Evolutionary conservation across 2,888 invertebrate genomes (phyloP).

Genomic region (Rotaria socialis): DNA sequence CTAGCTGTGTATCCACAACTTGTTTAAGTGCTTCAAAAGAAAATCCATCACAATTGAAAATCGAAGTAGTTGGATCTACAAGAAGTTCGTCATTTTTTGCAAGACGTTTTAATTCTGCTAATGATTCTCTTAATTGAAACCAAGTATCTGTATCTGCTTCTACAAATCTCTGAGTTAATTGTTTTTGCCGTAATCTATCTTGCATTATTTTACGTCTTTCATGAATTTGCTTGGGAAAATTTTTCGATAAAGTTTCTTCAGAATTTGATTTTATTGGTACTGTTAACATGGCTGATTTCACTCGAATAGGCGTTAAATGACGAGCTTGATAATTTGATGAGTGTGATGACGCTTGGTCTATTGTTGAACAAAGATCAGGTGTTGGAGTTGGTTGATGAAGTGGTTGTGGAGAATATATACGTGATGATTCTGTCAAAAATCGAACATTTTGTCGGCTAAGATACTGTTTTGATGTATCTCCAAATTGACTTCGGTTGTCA

Average conservation of each 20-base stretch:
- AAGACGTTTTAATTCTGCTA: background rate
- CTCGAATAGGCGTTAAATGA: background rate
- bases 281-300: too few species aligned
- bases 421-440: background rate
- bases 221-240: background rate
- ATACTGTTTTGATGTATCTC: background rate
- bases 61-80: background rate
- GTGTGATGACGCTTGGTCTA: background rate
- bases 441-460: background rate
- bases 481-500: background rate
- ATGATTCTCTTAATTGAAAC: background rate
- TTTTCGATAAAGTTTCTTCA: background rate
- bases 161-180: background rate
- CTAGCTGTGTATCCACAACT: background rate
- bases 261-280: background rate
- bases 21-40: background rate
- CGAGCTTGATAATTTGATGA: background rate
- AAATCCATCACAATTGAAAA: conserved; percentile 25
- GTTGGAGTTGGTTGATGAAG: background rate
- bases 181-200: background rate
- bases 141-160: background rate
- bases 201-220: background rate
- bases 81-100: background rate
- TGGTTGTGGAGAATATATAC: background rate
- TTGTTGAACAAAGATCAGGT: background rate